A percentile compares a stretch with the other conserved stretches of the same genome.
phyloP scores from a whole-genome alignment of 2,888 invertebrate species.

The Taenaris catops region DNA sequence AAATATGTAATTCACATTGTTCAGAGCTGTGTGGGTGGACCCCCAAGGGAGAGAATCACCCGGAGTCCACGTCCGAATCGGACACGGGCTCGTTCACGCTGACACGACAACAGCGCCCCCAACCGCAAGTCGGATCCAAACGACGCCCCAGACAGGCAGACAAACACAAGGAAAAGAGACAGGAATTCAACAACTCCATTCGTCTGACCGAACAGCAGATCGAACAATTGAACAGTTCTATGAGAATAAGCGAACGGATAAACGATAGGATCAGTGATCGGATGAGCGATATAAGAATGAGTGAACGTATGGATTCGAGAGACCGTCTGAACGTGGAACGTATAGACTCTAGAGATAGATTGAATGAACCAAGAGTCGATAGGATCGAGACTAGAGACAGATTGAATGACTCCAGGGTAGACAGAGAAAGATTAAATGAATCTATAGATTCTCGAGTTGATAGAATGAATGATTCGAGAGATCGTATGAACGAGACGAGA shows the following conservation, averaged over 20 bases:
- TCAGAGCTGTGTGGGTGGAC: too few species aligned
- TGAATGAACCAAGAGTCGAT: slow-evolving; percentile 37
- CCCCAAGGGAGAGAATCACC: slow-evolving; percentile 73
- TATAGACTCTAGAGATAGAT: slow-evolving; percentile 32
- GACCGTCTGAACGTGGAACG: slow-evolving; percentile 39
- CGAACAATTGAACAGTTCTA: slow-evolving; percentile 39
- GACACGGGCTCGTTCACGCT: slow-evolving; percentile 69
- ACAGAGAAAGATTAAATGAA: slow-evolving; percentile 27
- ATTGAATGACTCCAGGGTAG: slow-evolving; percentile 38
- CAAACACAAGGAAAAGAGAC: slow-evolving; percentile 57
- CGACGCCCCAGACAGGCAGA: slow-evolving; percentile 51
- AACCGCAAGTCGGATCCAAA: slow-evolving; percentile 64
- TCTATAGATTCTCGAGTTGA: slow-evolving; percentile 43
- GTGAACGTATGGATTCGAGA: slow-evolving; percentile 38
- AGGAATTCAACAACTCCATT: slow-evolving; percentile 37
- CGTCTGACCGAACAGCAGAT: slow-evolving; percentile 43
- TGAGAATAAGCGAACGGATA: slow-evolving; percentile 32
- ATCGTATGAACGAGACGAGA: slow-evolving; percentile 30
- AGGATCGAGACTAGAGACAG: slow-evolving; percentile 32
- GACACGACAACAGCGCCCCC: slow-evolving; percentile 63
- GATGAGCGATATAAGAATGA: slow-evolving; percentile 35
- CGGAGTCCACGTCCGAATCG: slow-evolving; percentile 70
- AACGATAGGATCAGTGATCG: slow-evolving; percentile 47
- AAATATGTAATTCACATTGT: too few species aligned
- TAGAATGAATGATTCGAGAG: slow-evolving; percentile 33